A percentile compares a stretch with the other conserved stretches of the same genome.
Evolutionary conservation across 2,797 vertebrate species (phyloP).

Genomic region (Sparidentex hasta): DNA sequence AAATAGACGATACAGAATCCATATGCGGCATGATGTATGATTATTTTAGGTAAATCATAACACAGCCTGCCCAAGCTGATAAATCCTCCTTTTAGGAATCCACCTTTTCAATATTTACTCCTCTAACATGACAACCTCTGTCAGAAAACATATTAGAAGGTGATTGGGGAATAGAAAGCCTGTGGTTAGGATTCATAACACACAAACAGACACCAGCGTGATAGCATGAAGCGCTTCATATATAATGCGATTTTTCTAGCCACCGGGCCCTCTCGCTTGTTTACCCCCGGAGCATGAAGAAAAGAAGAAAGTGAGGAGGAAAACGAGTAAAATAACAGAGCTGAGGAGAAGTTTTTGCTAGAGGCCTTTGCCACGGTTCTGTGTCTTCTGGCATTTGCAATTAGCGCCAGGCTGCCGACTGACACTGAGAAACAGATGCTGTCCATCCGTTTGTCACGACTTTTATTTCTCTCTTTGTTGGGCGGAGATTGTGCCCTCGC

Average conservation of each 20-base stretch:
- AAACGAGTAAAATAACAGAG: conserved; percentile 19
- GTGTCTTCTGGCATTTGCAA: conserved; percentile 82
- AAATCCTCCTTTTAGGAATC: conserved; percentile 47
- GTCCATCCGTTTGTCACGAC: conserved; percentile 78
- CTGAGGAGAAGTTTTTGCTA: conserved; percentile 68
- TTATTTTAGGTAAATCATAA: background rate
- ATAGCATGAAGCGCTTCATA: conserved; percentile 63
- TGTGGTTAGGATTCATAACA: conserved; percentile 66
- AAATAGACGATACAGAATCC: background rate
- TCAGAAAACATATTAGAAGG: conserved; percentile 64
- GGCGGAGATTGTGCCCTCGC: conserved; percentile 52
- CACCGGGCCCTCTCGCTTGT: conserved; percentile 76
- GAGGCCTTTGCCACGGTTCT: conserved; percentile 79
- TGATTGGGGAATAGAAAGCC: conserved; percentile 59
- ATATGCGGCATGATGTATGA: background rate
- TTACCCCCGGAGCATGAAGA: conserved; percentile 81
- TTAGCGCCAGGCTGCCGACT: conserved; percentile 76
- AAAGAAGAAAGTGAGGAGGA: conserved; percentile 23
- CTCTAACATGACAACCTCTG: conserved; percentile 53
- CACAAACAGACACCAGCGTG: conserved; percentile 47
- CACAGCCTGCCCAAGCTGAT: conserved; percentile 2
- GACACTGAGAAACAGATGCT: conserved; percentile 78
- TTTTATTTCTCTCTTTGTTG: conserved; percentile 67
- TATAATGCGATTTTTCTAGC: conserved; percentile 79
- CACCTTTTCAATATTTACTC: conserved; percentile 37